Evolutionary conservation across 2,113 vertebrate species (phyloP), one percentile per base, ranked within the genome.

Genomic region (Phrynosoma platyrhinos): DNA sequence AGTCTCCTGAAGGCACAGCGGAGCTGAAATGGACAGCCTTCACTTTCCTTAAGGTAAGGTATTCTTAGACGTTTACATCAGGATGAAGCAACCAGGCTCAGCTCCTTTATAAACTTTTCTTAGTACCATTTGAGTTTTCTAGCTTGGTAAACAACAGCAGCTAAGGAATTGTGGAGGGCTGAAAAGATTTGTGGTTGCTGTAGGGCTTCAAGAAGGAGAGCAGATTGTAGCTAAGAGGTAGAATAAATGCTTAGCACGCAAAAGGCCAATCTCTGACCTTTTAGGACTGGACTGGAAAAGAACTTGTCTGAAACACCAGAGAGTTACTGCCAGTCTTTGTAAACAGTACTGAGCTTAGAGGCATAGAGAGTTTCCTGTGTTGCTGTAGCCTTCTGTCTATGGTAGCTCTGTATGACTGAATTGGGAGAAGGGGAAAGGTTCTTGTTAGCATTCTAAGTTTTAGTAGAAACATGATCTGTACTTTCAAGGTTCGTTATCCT

Each of bases 21-120:
- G 99, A 99, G 95, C 98, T 99, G 32, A 99, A 99, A 94, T 99
- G 99, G 99, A 99, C 99, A 0, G 99, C 99, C 0, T 99, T 99
- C 94, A 99, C 98, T 14, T 99, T 99, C 94, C 98, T 99, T 71
- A 99, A 99, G 97, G 99, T 99, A 94, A 83, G 77, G 8, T 1
- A 40, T 83, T 27, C 5, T 10, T 47, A 10, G 30, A 78, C 32
- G 4, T 75, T 2, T 36, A 9, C 0, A 30, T 4, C 47, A 55
- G 52, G 47, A 47, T 23, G 30, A 79, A 30, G n/a, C 16, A 86
- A 58, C 18, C 68, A 16, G 40, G 52, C 32, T 87, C 79, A 21
- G 72, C 4, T 25, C 52, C 58, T 87, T 12, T 13, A 9, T 77
- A 58, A 40, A 1, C 5, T 83, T 77, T 7, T 27, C 20, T 27